phyloP scores from a whole-genome alignment of 2,888 invertebrate species.

The Zygaena filipendulae region DNA sequence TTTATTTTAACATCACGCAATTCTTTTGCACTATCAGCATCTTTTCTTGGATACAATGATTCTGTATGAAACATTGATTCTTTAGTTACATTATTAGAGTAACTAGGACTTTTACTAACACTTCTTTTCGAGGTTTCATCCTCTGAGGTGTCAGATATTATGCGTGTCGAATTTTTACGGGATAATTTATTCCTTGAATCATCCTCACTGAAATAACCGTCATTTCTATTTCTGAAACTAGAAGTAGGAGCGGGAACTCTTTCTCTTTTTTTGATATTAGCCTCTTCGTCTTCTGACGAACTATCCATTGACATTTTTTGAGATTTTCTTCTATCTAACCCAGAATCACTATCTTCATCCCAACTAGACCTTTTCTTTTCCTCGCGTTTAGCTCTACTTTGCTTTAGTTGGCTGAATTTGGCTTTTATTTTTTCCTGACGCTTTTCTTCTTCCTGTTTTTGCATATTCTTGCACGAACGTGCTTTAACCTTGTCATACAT shows the following conservation, averaged over 20 bases:
- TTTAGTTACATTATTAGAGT: constrained; percentile 58
- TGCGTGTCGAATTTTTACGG: constrained; percentile 77
- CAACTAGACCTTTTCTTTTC: constrained; percentile 92
- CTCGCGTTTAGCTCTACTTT: constrained; percentile 86
- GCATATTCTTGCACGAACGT: constrained; percentile 92
- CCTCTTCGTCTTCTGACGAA: constrained; percentile 64
- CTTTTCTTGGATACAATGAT: constrained; percentile 28
- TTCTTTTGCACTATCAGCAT: constrained; percentile 27
- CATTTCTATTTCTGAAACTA: too few species aligned
- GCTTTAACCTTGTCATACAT: constrained; percentile 99
- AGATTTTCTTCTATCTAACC: constrained; percentile 52
- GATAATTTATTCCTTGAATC: constrained; percentile 67
- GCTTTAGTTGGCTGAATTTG: constrained; percentile 88
- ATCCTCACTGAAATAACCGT: too few species aligned
- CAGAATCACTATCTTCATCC: constrained; percentile 87
- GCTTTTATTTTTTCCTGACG: constrained; percentile 88
- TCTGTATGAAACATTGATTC: constrained; percentile 67
- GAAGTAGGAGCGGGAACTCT: constrained; percentile 62
- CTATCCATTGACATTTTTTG: constrained; percentile 58
- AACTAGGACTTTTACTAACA: constrained; percentile 43
- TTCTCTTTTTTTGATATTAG: constrained; percentile 58
- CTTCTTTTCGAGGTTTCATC: constrained; percentile 71
- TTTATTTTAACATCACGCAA: constrained; percentile 34
- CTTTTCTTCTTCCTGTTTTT: constrained; percentile 90
- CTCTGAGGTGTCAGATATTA: constrained; percentile 83